phyloP scores from a whole-genome alignment of 2,113 vertebrate genomes.

The Strix aluco region DNA sequence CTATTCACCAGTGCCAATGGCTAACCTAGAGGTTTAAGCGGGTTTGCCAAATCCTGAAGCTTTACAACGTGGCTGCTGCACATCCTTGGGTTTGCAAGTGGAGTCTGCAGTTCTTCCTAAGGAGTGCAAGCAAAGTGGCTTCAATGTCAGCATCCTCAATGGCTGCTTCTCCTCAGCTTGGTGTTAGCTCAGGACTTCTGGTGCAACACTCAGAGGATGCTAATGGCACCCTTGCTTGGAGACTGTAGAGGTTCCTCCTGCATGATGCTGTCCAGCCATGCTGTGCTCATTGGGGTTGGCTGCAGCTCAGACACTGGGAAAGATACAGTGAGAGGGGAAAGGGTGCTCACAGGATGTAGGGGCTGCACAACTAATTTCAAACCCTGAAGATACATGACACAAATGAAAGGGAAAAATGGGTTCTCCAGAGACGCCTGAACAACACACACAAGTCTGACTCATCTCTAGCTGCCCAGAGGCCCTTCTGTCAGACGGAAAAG shows the following conservation, averaged over 20 bases:
- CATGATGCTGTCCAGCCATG: rapidly evolving
- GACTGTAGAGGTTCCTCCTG: neutral
- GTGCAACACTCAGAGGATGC: neutral
- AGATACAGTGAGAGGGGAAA: neutral
- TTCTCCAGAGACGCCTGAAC: constrained; percentile 1
- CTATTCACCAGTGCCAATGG: neutral
- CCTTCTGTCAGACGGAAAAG: constrained; percentile 52
- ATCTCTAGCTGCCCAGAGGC: constrained; percentile 46
- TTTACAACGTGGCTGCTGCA: neutral
- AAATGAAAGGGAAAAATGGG: neutral
- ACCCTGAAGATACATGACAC: neutral
- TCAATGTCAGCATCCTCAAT: rapidly evolving
- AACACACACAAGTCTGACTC: constrained; percentile 14
- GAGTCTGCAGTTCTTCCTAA: neutral
- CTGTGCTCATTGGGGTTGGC: neutral
- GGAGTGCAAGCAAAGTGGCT: neutral
- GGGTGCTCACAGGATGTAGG: neutral
- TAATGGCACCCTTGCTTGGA: neutral
- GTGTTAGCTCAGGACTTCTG: neutral
- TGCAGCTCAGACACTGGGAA: neutral
- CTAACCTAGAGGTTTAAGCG: neutral
- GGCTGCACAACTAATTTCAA: neutral
- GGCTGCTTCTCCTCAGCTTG: neutral
- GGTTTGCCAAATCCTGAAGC: neutral
- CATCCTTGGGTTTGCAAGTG: neutral